Base-by-base conservation (phyloP, 1,140 invertebrate genomes). In the Polyergus mexicanus region DNA sequence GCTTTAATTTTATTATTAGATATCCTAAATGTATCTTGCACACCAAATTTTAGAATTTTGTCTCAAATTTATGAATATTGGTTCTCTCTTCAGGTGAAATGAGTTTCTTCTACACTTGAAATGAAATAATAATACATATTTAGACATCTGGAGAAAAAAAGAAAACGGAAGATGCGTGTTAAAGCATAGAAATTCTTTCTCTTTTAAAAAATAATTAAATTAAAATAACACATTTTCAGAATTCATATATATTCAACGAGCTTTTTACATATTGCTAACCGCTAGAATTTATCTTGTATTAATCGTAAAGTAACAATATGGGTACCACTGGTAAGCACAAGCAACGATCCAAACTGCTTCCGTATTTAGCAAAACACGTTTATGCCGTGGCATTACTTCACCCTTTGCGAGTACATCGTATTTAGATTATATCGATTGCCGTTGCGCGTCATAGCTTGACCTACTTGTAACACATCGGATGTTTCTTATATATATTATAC, bases 371-470 rank as follows among this genome's bases (percentile, higher is more conserved):
- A 22, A 77, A 76, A 54, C 28, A 38, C 77, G 41, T 81, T 85
- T 88, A 91, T 85, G 87, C 84, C 76, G 35, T 56, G 32, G 72
- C 81, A 80, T 90, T 87, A 91, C 89, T 91, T 90, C 89, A 90
- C 87, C 89, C 22, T 76, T 66, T 81, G 56, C 71, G 66, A 63
- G 65, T 87, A 86, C 78, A 88, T 87, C 81, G 90, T 90, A 91
- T 91, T 91, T 91, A 91, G 90, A 91, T 89, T 65, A 85, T 89
- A 91, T 91, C 89, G 90, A 91, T 91, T 72, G 71, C n/a, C 19
- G 68, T 68, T 58, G 76, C 75, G 76, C 90, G 90, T 91, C 89
- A 91, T 68, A 84, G 84, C 80, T 28, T 84, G 90, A 85, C 90
- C 90, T 89, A 91, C 68, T 83, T 83, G 68, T 60, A 83, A 83